These are phyloP conservation scores for Geotrupes spiniger DNA, from an alignment of 2,888 invertebrate genomes.

Conservation along the genomic window DNA sequence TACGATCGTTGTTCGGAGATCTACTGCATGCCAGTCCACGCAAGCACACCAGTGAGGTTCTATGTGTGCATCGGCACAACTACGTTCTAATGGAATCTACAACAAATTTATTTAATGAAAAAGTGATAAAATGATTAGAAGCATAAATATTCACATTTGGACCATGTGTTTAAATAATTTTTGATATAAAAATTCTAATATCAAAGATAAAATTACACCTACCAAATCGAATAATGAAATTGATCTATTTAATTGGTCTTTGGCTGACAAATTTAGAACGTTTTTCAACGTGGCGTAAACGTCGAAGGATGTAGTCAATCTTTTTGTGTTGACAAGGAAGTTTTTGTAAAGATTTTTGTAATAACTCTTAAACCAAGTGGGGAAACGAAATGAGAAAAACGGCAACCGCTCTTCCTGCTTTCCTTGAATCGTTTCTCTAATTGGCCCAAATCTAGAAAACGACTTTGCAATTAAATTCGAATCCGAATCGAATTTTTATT, in stretches of 20 bases:
- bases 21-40: constrained; percentile 71
- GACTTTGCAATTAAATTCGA: neutral
- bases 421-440: constrained; percentile 83
- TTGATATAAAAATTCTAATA: too few species aligned
- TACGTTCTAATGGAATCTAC: constrained; percentile 69
- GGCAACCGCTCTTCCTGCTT: constrained; percentile 90
- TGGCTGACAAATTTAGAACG: constrained; percentile 57
- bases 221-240: constrained; percentile 54
- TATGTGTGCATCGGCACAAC: constrained; percentile 84
- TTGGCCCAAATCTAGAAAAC: constrained; percentile 67
- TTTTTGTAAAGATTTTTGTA: constrained; percentile 62
- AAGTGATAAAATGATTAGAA: constrained; percentile 83
- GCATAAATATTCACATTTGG: constrained; percentile 70
- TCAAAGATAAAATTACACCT: too few species aligned
- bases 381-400: constrained; percentile 77
- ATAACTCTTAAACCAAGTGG: constrained; percentile 61
- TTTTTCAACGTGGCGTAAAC: constrained; percentile 76
- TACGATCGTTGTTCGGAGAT: constrained; percentile 52
- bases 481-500: neutral
- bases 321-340: constrained; percentile 62
- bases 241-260: constrained; percentile 43
- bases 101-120: constrained; percentile 43
- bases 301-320: constrained; percentile 85
- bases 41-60: constrained; percentile 97
- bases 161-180: constrained; percentile 58